Evolutionary conservation across 1,140 invertebrate species (phyloP), one percentile per base, ranked within the genome.

Genomic region (Hypothenemus hampei): DNA sequence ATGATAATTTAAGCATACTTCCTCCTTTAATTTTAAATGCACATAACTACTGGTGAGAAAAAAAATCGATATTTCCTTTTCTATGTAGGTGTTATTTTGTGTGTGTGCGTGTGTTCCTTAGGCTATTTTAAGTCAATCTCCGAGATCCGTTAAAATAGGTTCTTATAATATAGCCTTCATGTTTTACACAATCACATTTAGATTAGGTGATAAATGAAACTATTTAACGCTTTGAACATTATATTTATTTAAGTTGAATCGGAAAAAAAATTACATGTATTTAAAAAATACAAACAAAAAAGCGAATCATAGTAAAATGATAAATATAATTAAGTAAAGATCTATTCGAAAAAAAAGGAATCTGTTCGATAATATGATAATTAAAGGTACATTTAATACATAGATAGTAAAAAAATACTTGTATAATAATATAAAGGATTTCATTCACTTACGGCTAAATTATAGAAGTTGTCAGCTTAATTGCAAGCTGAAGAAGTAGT

Each of bases 221-320:
- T n/a, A n/a, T n/a, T n/a, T n/a, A n/a, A n/a, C n/a, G n/a, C n/a
- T 43, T 43, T 52, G 18, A 41, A 53, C 31, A 39, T 29, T 47
- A 51, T 53, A 19, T 57, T 7, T 56, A 56, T 47, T 61, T 44
- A 58, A 61, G 58, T 61, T 51, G 58, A 60, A 61, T 61, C 44
- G 58, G 55, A 55, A 58, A 61, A 41, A 60, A 60, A 57, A 58
- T 58, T 58, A 61, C 58, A 58, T 57, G 58, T 52, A n/a, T 43
- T 53, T 15, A 40, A 36, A 53, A 58, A 59, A 60, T 41, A 51
- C 51, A 55, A 61, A 61, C 50, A 58, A 59, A 58, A n/a, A 61
- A 55, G 52, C 57, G 31, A 61, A n/a, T 50, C 36, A 58, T 60
- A 48, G n/a, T 50, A 50, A 57, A 45, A 53, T 48, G 59, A 58